A percentile compares a stretch with the other conserved stretches of the same genome.
Evolutionary conservation across 2,797 vertebrate genomes (phyloP).

Genomic region (Coccyzus lansbergi): DNA sequence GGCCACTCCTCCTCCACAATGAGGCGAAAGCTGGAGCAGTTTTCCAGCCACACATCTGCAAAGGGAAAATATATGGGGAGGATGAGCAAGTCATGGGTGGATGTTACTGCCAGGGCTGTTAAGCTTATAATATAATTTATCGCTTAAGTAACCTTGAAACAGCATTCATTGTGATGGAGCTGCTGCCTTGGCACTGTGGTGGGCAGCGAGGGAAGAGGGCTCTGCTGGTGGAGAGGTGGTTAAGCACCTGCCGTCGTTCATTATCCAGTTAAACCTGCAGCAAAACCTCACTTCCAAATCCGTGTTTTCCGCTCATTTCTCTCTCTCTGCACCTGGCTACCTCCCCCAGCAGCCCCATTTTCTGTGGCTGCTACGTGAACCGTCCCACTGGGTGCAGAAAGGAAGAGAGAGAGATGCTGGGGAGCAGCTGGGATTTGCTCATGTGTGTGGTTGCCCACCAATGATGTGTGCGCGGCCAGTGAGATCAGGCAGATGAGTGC

Average conservation of each 20-base stretch:
- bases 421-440: not conserved
- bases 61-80: constrained; percentile 40
- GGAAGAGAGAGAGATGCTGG: not conserved
- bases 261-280: not conserved
- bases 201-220: not conserved
- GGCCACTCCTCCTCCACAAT: not conserved
- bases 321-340: not conserved
- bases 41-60: not conserved
- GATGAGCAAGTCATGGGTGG: constrained; percentile 37
- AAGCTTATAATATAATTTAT: constrained; percentile 64
- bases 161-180: not conserved
- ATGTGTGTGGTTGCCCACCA: fast-evolving
- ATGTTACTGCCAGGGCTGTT: constrained; percentile 37
- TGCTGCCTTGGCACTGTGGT: not conserved
- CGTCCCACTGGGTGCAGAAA: fast-evolving
- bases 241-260: not conserved
- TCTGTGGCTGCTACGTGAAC: not conserved
- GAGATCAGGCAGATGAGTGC: not conserved
- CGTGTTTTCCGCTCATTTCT: fast-evolving
- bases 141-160: constrained; percentile 64
- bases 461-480: fast-evolving
- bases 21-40: not conserved
- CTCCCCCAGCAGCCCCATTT: not conserved
- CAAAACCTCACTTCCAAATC: not conserved
- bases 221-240: not conserved